Percentiles rank a stretch among this genome's conserved stretches.
Conservation (phyloP, 2,797 vertebrate species). For the Acridotheres tristis region DNA sequence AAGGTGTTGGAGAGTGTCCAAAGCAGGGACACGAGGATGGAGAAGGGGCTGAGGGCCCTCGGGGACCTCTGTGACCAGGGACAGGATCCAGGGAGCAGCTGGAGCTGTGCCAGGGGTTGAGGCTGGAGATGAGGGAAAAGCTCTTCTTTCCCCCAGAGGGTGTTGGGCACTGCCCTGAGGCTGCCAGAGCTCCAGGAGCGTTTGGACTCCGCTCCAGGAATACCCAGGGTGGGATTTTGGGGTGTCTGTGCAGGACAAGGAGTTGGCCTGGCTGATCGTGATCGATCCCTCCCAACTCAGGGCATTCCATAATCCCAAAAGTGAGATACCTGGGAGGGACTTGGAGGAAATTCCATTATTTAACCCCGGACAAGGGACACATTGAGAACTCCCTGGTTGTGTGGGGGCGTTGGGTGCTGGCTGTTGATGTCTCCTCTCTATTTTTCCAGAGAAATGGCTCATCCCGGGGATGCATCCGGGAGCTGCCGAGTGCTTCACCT, state of each 20-base stretch:
- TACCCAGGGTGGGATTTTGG: background rate
- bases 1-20: background rate
- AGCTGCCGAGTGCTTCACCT: background rate
- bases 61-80: background rate
- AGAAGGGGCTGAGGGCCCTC: background rate
- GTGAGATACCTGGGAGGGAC: background rate
- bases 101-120: background rate
- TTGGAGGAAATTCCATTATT: background rate
- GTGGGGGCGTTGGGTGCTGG: background rate
- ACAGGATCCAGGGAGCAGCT: rapidly evolving
- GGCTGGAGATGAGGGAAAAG: background rate
- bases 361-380: background rate
- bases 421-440: conserved; percentile 40
- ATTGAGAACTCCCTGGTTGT: background rate
- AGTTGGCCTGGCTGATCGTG: background rate
- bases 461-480: background rate
- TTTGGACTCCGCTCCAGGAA: rapidly evolving
- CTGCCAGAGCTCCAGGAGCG: rapidly evolving
- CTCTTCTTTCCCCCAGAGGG: too few species aligned
- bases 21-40: background rate
- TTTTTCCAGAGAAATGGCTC: conserved; percentile 50
- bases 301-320: background rate
- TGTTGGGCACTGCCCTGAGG: rapidly evolving
- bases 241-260: background rate
- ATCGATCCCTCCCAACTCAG: background rate